A percentile compares a stretch with the other conserved stretches of the same genome.
Evolutionary conservation across 2,113 vertebrate genomes (phyloP).

Genomic region (Ceyx margarethae): DNA sequence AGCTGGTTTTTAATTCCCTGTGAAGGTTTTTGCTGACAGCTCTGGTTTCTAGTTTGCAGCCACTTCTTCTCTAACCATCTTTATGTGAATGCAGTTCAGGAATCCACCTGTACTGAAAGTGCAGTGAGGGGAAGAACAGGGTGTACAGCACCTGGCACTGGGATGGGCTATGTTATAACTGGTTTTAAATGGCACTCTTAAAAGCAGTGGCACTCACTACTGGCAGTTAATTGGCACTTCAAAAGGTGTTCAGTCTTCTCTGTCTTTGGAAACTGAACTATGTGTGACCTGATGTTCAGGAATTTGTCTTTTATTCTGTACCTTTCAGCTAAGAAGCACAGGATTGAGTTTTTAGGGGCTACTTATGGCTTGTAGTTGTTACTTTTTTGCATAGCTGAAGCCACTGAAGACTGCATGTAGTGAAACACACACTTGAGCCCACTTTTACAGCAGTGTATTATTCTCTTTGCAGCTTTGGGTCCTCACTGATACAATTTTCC

Average conservation of each 20-base stretch:
- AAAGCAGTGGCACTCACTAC: not conserved
- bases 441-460: not conserved
- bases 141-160: fast-evolving
- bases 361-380: fast-evolving
- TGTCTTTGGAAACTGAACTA: not conserved
- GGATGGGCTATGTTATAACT: not conserved
- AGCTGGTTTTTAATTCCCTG: not conserved
- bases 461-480: not conserved
- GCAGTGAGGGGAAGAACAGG: not conserved
- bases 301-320: not conserved
- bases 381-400: not conserved
- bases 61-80: not conserved
- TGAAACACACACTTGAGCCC: not conserved
- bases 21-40: not conserved
- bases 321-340: not conserved
- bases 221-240: not conserved
- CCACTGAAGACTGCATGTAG: not conserved
- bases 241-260: not conserved
- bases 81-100: not conserved
- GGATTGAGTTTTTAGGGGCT: not conserved
- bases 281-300: not conserved
- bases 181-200: not conserved
- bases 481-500: not conserved
- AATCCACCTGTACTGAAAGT: not conserved
- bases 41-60: not conserved